A percentile compares a stretch with the other conserved stretches of the same genome.
phyloP scores from a whole-genome alignment of 1,140 invertebrate genomes.

The Nylanderia fulva region DNA sequence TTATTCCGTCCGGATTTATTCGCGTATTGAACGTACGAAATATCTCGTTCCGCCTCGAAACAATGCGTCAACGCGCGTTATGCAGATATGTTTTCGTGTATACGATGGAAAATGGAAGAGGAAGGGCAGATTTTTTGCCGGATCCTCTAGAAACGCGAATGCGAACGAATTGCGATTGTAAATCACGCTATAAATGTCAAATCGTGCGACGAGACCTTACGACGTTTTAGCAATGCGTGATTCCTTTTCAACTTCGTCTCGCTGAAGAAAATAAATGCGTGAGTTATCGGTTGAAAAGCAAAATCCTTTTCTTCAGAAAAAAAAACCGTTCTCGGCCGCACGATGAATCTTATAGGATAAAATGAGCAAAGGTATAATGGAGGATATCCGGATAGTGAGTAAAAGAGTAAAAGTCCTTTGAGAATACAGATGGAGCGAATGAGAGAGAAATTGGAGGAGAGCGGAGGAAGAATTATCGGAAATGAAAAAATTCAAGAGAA shows the following conservation, averaged over 20 bases:
- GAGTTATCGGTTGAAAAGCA: background rate
- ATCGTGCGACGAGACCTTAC: constrained; percentile 39
- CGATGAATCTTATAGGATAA: constrained; percentile 45
- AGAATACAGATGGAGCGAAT: constrained; percentile 3
- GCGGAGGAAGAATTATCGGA: constrained; percentile 36
- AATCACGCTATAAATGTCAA: constrained; percentile 68
- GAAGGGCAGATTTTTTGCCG: background rate
- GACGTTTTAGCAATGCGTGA: constrained; percentile 21
- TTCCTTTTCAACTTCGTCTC: background rate
- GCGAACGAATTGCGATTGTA: constrained; percentile 36
- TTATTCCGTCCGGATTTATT: constrained; percentile 29
- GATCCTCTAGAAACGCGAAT: constrained; percentile 41
- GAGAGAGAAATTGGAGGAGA: constrained; percentile 18
- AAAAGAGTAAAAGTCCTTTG: constrained; percentile 22
- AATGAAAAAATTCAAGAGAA: constrained; percentile 45
- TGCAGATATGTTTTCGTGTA: background rate
- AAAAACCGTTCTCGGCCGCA: background rate
- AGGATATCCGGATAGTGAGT: constrained; percentile 26
- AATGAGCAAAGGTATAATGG: constrained; percentile 9
- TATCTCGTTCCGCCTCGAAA: constrained; percentile 1
- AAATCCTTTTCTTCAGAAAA: background rate
- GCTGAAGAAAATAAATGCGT: constrained; percentile 25
- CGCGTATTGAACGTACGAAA: background rate
- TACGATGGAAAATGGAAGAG: background rate
- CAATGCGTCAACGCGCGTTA: background rate